phyloP scores from a whole-genome alignment of 2,113 vertebrate species.

The Hemibagrus wyckioides region DNA sequence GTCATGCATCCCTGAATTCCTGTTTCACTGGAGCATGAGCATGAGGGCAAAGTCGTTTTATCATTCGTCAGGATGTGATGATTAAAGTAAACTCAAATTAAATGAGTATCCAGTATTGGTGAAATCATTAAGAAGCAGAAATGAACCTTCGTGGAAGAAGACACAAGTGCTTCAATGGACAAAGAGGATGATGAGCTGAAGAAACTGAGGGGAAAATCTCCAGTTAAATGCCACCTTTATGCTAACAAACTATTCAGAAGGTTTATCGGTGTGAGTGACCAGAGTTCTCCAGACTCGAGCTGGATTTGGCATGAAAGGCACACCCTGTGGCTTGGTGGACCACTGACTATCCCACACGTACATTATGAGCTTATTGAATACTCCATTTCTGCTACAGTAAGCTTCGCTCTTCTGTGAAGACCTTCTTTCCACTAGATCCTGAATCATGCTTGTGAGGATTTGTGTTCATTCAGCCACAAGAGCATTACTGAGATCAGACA shows the following conservation, averaged over 20 bases:
- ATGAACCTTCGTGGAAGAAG: neutral
- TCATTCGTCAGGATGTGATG: neutral
- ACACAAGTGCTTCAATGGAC: too few species aligned
- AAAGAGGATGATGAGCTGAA: neutral
- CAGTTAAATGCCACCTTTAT: neutral
- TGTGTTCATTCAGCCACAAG: neutral
- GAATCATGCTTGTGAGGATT: too few species aligned
- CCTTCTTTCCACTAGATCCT: neutral
- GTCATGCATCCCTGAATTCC: neutral
- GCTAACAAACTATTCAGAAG: neutral
- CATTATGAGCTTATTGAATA: too few species aligned
- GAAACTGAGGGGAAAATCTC: neutral
- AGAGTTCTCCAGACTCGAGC: neutral
- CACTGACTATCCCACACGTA: neutral
- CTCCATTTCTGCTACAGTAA: too few species aligned
- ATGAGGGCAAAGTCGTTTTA: neutral
- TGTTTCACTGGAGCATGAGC: neutral
- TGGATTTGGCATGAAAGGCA: too few species aligned
- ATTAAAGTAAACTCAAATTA: neutral
- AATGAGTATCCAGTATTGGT: neutral
- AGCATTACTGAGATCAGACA: neutral
- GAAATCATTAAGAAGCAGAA: neutral
- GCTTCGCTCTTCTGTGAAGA: neutral
- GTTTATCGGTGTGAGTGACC: neutral
- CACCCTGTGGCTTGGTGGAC: too few species aligned